Percentiles rank a stretch among this genome's conserved stretches.
These are phyloP conservation scores for Unio delphinus DNA, from an alignment of 2,888 invertebrate genomes.

Conservation along the genomic window DNA sequence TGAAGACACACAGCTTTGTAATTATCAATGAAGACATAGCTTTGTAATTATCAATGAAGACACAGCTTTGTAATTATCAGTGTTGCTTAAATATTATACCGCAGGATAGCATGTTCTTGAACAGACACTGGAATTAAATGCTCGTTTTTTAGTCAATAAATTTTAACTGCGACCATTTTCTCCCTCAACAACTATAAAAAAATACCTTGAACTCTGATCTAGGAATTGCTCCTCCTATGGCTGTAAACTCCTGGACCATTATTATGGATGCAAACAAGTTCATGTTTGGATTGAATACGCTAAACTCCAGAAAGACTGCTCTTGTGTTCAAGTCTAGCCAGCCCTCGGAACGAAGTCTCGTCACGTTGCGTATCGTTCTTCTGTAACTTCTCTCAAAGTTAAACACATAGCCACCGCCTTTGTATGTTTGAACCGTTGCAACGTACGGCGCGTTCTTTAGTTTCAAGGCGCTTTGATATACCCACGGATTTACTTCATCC, in stretches of 20 bases:
- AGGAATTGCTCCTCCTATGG: slow-evolving; percentile 60
- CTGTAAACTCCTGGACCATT: slow-evolving; percentile 65
- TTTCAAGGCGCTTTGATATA: slow-evolving; percentile 69
- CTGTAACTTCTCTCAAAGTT: slow-evolving; percentile 61
- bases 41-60: too few species aligned
- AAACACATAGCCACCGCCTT: slow-evolving; percentile 69
- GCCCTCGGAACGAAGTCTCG: slow-evolving; percentile 61
- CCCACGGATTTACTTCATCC: slow-evolving; percentile 60
- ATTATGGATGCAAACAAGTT: slow-evolving; percentile 68
- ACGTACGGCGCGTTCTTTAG: slow-evolving; percentile 71
- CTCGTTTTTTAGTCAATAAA: too few species aligned
- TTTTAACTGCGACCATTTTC: too few species aligned
- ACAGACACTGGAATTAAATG: too few species aligned
- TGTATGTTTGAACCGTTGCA: slow-evolving; percentile 70
- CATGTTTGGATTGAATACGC: slow-evolving; percentile 72
- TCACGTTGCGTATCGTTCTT: slow-evolving; percentile 62
- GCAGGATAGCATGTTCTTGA: too few species aligned
- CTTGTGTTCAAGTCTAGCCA: slow-evolving; percentile 73
- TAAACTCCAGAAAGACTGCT: slow-evolving; percentile 74
- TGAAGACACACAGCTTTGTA: too few species aligned
- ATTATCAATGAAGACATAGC: too few species aligned
- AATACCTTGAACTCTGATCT: slow-evolving; percentile 65
- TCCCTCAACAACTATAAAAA: background rate
- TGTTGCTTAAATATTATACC: too few species aligned
- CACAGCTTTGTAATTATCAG: too few species aligned